Evolutionary conservation across 1,140 invertebrate genomes (phyloP).

Genomic region (Globodera rostochiensis): DNA sequence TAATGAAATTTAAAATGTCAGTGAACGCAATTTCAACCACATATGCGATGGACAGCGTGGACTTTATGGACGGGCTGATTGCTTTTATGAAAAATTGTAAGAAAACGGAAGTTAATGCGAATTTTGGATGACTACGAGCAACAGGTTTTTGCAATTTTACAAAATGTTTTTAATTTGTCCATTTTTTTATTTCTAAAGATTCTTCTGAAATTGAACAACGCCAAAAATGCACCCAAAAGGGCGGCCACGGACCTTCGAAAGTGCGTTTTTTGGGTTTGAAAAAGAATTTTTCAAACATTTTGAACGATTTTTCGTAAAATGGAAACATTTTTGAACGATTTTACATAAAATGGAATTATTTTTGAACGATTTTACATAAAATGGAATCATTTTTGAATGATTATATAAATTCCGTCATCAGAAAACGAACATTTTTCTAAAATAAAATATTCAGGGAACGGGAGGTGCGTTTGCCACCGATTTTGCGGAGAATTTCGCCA

Average conservation of each 20-base stretch:
- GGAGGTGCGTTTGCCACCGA: not conserved
- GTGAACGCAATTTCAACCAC: not conserved
- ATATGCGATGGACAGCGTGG: not conserved
- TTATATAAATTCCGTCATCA: too few species aligned
- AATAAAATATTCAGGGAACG: not conserved
- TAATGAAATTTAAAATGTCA: not conserved
- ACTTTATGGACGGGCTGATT: slow-evolving; percentile 1
- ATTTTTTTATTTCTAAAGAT: not conserved
- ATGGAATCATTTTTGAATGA: too few species aligned
- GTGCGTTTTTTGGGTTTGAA: not conserved
- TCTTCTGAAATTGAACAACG: not conserved
- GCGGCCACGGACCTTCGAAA: not conserved
- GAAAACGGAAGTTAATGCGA: not conserved
- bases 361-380: not conserved
- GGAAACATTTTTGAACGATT: not conserved
- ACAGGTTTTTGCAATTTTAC: not conserved
- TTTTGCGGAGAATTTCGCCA: not conserved
- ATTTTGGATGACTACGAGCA: not conserved
- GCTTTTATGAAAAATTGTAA: not conserved
- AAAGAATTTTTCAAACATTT: too few species aligned
- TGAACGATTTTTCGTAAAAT: not conserved
- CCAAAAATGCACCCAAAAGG: not conserved
- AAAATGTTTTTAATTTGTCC: not conserved
- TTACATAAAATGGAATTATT: not conserved
- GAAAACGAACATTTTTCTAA: too few species aligned